Percentiles rank a stretch among this genome's conserved stretches.
phyloP scores from a whole-genome alignment of 2,797 vertebrate species.

The Anniella stebbinsi region DNA sequence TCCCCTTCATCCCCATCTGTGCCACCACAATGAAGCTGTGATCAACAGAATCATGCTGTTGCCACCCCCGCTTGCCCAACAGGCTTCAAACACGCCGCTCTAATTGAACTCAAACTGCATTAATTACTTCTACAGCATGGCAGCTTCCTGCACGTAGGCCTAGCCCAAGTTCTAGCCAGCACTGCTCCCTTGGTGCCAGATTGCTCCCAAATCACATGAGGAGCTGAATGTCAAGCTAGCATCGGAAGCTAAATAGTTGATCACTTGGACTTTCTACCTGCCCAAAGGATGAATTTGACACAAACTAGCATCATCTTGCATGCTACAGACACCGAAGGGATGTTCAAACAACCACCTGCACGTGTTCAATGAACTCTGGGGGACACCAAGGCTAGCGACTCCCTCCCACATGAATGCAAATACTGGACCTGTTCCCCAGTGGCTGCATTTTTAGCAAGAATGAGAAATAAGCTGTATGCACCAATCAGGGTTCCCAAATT shows the following conservation, averaged over 20 bases:
- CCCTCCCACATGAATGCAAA: background rate
- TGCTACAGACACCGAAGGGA: background rate
- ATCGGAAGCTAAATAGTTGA: background rate
- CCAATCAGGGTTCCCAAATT: background rate
- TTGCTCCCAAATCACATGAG: background rate
- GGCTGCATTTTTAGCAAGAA: background rate
- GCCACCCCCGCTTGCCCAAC: constrained; percentile 11
- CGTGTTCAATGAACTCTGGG: background rate
- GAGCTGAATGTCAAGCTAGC: background rate
- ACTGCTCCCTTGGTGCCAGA: background rate
- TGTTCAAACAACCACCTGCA: no score
- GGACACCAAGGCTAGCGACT: background rate
- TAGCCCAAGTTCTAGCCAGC: background rate
- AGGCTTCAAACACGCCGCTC: constrained; percentile 2
- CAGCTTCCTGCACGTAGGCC: background rate
- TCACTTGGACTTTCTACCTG: background rate
- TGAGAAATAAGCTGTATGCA: background rate
- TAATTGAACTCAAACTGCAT: constrained; percentile 21
- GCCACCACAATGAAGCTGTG: background rate
- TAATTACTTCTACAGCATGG: constrained; percentile 11
- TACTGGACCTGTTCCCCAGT: no score
- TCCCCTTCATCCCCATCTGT: background rate
- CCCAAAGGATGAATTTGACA: background rate
- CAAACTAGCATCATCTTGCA: background rate
- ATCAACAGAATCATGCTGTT: constrained; percentile 23